These are phyloP conservation scores for Drosophila yakuba DNA, from an alignment of 1,140 invertebrate genomes.

Conservation along the genomic window DNA sequence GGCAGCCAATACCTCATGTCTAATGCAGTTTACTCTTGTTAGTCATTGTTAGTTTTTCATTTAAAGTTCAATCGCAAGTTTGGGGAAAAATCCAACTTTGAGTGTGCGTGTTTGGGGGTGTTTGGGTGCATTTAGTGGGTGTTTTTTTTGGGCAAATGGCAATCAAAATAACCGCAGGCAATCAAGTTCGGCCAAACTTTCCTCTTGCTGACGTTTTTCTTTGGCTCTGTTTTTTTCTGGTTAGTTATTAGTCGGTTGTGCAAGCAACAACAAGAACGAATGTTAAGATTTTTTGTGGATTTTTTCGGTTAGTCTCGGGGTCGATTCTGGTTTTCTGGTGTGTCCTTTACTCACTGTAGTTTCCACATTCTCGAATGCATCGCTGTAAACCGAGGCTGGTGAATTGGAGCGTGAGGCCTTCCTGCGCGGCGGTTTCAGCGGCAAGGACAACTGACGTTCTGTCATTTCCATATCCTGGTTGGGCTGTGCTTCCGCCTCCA, in stretches of 20 bases:
- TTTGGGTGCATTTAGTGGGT: slow-evolving; percentile 45
- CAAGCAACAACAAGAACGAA: slow-evolving; percentile 40
- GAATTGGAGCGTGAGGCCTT: slow-evolving; percentile 78
- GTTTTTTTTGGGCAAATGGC: slow-evolving; percentile 60
- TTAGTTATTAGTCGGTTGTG: slow-evolving; percentile 61
- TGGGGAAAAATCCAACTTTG: slow-evolving; percentile 41
- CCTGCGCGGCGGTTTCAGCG: slow-evolving; percentile 72
- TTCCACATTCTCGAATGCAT: slow-evolving; percentile 39
- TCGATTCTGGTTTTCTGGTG: slow-evolving; percentile 6
- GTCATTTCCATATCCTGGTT: slow-evolving; percentile 43
- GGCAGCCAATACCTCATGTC: slow-evolving; percentile 8
- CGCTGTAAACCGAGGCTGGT: slow-evolving; percentile 51
- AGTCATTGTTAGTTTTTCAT: slow-evolving; percentile 49
- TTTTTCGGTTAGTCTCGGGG: slow-evolving; percentile 38
- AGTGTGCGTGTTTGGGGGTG: slow-evolving; percentile 33
- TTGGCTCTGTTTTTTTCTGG: slow-evolving; percentile 53
- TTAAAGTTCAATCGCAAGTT: slow-evolving; percentile 65
- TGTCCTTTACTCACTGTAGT: slow-evolving; percentile 65
- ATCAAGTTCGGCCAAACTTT: slow-evolving; percentile 61
- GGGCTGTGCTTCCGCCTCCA: slow-evolving; percentile 1
- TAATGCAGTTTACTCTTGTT: slow-evolving; percentile 54
- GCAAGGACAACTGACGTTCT: slow-evolving; percentile 57
- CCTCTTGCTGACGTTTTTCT: slow-evolving; percentile 36
- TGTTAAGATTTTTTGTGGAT: slow-evolving; percentile 5
- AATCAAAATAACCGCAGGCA: slow-evolving; percentile 77